Evolutionary conservation across 2,113 vertebrate genomes (phyloP).

Genomic region (Neomonachus schauinslandi): DNA sequence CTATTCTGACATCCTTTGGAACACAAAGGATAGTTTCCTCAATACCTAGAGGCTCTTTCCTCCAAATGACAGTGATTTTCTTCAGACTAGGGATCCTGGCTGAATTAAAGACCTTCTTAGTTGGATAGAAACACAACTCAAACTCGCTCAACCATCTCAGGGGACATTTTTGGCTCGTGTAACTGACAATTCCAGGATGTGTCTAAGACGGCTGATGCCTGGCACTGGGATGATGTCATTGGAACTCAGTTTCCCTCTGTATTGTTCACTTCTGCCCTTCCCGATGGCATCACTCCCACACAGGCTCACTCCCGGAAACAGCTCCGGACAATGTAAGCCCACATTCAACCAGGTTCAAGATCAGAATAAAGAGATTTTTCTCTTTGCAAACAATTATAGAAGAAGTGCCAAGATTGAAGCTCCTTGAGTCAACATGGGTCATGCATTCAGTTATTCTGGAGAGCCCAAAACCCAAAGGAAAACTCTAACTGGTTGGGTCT

Average conservation of each 20-base stretch:
- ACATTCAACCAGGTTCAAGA: neutral
- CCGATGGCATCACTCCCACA: neutral
- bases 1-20: neutral
- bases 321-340: fast-evolving
- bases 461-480: neutral
- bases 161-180: neutral
- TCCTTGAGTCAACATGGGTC: neutral
- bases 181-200: neutral
- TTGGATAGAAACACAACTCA: neutral
- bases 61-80: neutral
- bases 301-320: neutral
- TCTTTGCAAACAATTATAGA: neutral
- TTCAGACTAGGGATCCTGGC: neutral
- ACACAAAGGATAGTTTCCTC: no score
- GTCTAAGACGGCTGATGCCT: neutral
- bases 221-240: neutral
- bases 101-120: neutral
- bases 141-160: neutral
- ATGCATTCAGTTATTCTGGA: neutral
- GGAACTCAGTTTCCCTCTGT: neutral
- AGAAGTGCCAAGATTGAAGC: neutral
- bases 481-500: no score
- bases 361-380: neutral
- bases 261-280: neutral
- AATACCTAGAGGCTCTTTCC: neutral